Percentiles rank a stretch among this genome's conserved stretches.
Evolutionary conservation across 2,113 vertebrate species (phyloP).

Genomic region (Helogale parvula): DNA sequence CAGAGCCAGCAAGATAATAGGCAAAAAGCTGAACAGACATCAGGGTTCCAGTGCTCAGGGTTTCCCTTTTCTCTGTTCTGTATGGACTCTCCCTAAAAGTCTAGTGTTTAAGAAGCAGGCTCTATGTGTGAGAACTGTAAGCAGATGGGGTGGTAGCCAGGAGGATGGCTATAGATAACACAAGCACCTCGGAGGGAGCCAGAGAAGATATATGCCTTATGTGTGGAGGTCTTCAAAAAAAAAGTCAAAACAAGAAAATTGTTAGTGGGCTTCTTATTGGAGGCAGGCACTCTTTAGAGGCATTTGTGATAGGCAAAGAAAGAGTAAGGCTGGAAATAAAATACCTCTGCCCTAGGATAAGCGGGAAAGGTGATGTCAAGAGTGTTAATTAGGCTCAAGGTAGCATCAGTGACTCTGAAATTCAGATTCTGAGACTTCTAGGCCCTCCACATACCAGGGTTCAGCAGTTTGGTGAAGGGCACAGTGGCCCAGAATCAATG

Average conservation of each 20-base stretch:
- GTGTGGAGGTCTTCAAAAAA: neutral
- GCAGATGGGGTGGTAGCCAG: neutral
- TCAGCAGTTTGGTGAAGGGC: neutral
- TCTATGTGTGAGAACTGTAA: neutral
- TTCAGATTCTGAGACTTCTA: neutral
- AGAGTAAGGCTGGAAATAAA: constrained; percentile 39
- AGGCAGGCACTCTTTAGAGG: neutral
- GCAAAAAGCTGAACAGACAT: neutral
- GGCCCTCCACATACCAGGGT: neutral
- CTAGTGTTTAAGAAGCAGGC: neutral
- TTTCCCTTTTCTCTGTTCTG: neutral
- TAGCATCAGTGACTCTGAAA: neutral
- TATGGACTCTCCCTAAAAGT: neutral
- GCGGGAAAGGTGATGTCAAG: neutral
- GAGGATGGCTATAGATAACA: neutral
- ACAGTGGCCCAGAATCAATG: neutral
- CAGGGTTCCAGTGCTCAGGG: neutral
- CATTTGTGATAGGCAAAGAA: neutral
- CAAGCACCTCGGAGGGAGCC: neutral
- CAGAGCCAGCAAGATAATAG: neutral
- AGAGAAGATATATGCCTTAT: neutral
- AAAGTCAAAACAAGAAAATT: constrained; percentile 14
- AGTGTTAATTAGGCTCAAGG: neutral
- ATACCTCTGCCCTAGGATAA: constrained; percentile 26
- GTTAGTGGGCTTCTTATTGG: neutral